phyloP scores from a whole-genome alignment of 2,797 vertebrate genomes.

The Periparus ater region DNA sequence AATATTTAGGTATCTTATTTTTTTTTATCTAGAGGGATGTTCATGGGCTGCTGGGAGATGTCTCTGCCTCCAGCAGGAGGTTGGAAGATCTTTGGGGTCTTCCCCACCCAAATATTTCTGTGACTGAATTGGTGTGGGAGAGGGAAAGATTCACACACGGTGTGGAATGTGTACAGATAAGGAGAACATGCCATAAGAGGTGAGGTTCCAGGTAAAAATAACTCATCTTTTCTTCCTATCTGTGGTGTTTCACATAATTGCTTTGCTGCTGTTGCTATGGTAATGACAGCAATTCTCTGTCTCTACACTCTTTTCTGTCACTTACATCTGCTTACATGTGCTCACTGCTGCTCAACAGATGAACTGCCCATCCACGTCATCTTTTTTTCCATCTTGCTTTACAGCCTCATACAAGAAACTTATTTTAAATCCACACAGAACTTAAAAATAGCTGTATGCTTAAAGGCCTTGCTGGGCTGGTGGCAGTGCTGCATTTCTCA shows the following conservation, averaged over 20 bases:
- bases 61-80: background rate
- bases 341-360: background rate
- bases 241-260: background rate
- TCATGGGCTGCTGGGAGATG: background rate
- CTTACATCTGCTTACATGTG: background rate
- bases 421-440: background rate
- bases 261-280: background rate
- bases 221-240: background rate
- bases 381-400: background rate
- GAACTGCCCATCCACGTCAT: background rate
- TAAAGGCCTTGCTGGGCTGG: background rate
- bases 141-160: background rate
- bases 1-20: background rate
- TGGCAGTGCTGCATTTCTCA: background rate
- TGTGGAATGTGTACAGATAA: background rate
- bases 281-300: background rate
- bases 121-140: background rate
- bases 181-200: background rate
- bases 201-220: background rate
- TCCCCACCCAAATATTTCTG: background rate
- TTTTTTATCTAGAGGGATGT: background rate
- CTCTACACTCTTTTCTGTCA: background rate
- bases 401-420: background rate
- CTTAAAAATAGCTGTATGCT: background rate
- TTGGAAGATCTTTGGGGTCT: background rate